phyloP scores from a whole-genome alignment of 2,797 vertebrate species.

The Spea hammondii region DNA sequence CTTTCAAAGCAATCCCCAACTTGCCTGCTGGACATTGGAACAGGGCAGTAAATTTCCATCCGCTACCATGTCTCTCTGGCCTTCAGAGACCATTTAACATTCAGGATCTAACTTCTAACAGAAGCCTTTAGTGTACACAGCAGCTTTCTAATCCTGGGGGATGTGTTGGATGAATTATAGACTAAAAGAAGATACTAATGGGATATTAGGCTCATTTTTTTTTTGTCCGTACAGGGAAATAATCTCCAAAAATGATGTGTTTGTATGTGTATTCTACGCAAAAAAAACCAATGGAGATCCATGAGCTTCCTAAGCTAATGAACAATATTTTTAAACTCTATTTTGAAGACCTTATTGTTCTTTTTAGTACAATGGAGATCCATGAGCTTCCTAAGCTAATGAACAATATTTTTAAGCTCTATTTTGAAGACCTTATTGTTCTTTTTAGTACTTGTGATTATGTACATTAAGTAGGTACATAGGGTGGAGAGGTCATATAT shows the following conservation, averaged over 20 bases:
- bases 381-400: too few species aligned
- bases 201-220: background rate
- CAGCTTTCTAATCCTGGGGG: slow-evolving; percentile 4
- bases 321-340: too few species aligned
- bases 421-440: too few species aligned
- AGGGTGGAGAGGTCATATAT: too few species aligned
- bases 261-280: background rate
- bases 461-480: too few species aligned
- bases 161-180: slow-evolving; percentile 12
- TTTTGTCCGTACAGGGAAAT: background rate
- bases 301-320: too few species aligned
- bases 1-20: slow-evolving; percentile 12
- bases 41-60: slow-evolving; percentile 9
- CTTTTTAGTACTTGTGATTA: too few species aligned
- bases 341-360: too few species aligned
- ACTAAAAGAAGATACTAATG: slow-evolving; percentile 9
- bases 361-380: too few species aligned
- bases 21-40: background rate
- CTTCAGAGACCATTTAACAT: slow-evolving; percentile 16
- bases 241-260: background rate
- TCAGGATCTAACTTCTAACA: slow-evolving; percentile 11
- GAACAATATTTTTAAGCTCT: too few species aligned
- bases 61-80: background rate
- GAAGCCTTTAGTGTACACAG: slow-evolving; percentile 17
- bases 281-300: too few species aligned